A percentile compares a stretch with the other conserved stretches of the same genome.
Conservation (phyloP, 2,888 invertebrate species). For the Acheta domesticus region DNA sequence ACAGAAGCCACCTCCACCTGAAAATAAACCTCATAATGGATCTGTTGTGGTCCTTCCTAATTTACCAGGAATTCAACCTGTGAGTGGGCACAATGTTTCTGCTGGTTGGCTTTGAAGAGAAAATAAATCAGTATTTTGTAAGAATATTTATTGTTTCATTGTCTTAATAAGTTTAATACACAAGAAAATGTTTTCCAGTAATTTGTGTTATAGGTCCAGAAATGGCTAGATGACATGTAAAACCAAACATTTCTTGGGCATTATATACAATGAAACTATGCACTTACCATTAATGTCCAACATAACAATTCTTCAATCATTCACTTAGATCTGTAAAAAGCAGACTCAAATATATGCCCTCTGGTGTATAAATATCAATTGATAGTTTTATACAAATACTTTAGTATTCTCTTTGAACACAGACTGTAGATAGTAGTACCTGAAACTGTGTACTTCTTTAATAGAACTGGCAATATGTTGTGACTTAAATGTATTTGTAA, state of each 20-base stretch:
- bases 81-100: constrained; percentile 68
- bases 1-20: constrained; percentile 21
- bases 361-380: neutral
- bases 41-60: constrained; percentile 61
- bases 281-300: neutral
- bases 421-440: constrained; percentile 11
- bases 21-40: constrained; percentile 50
- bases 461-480: constrained; percentile 1
- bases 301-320: constrained; percentile 1
- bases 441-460: neutral
- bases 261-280: neutral
- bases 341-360: constrained; percentile 18
- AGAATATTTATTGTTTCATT: neutral
- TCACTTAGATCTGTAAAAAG: neutral
- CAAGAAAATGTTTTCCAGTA: constrained; percentile 6
- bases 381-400: neutral
- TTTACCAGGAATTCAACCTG: constrained; percentile 69
- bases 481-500: neutral
- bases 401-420: constrained; percentile 18
- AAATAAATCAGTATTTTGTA: constrained; percentile 3
- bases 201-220: neutral
- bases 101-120: constrained; percentile 65
- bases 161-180: neutral
- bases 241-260: neutral
- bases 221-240: neutral